A percentile compares a stretch with the other conserved stretches of the same genome.
Conservation (phyloP, 2,797 vertebrate species). For the Pangasius macronema region DNA sequence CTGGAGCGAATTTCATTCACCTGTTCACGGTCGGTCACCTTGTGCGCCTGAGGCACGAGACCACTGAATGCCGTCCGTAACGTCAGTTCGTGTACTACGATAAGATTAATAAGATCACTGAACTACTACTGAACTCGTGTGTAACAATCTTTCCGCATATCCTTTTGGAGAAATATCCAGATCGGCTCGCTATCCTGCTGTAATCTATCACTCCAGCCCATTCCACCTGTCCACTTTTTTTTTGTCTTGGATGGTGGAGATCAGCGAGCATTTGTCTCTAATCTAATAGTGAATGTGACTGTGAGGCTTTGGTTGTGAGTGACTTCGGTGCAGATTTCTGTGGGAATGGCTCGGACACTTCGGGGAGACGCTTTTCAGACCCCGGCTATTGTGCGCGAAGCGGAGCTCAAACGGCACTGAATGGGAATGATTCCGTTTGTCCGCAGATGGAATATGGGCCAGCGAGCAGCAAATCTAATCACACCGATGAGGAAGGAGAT, state of each 20-base stretch:
- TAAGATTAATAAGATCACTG: background rate
- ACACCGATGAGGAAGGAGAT: constrained; percentile 38
- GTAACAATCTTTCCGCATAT: background rate
- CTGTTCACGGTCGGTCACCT: background rate
- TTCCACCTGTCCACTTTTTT: constrained; percentile 29
- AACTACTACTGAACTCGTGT: background rate
- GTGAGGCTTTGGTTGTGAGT: constrained; percentile 1
- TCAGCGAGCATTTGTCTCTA: constrained; percentile 41
- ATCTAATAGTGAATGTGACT: constrained; percentile 36
- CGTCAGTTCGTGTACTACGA: background rate
- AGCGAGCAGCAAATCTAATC: constrained; percentile 72
- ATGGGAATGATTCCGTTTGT: constrained; percentile 76
- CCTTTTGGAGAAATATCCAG: background rate
- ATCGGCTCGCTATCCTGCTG: constrained; percentile 7
- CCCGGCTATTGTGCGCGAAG: constrained; percentile 61
- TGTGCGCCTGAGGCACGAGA: background rate
- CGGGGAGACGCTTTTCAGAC: background rate
- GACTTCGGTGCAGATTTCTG: background rate
- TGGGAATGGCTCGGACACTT: constrained; percentile 9
- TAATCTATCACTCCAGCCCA: constrained; percentile 45
- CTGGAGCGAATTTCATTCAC: background rate
- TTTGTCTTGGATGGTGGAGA: constrained; percentile 42
- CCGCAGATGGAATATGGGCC: constrained; percentile 66
- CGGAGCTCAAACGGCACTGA: constrained; percentile 69
- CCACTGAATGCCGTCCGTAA: background rate